Evolutionary conservation across 2,888 invertebrate species (phyloP).

Genomic region (Heliconius cydno): DNA sequence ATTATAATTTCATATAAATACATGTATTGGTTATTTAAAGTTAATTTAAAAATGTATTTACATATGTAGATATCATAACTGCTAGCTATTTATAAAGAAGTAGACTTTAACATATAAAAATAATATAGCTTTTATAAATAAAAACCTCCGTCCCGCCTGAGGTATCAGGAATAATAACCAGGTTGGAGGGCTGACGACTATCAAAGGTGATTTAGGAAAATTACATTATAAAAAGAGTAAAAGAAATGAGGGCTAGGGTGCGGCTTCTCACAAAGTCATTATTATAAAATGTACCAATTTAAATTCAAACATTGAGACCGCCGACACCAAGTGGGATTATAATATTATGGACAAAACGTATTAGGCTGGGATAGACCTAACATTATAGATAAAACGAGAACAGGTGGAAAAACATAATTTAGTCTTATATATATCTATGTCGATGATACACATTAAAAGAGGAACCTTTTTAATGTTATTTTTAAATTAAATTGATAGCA

Average conservation of each 20-base stretch:
- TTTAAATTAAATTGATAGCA: not conserved
- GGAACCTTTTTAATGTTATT: not conserved
- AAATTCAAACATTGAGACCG: slow-evolving; percentile 74
- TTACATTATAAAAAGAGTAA: slow-evolving; percentile 77
- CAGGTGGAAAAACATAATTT: slow-evolving; percentile 34
- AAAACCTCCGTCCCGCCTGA: slow-evolving; percentile 30
- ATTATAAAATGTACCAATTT: slow-evolving; percentile 78
- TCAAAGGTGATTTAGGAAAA: slow-evolving; percentile 77
- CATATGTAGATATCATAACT: not conserved
- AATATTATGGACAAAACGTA: slow-evolving; percentile 51
- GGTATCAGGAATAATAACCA: slow-evolving; percentile 56
- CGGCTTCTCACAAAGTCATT: slow-evolving; percentile 70
- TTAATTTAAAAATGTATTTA: not conserved
- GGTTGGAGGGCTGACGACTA: slow-evolving; percentile 62
- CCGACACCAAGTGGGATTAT: slow-evolving; percentile 57
- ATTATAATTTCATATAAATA: not conserved
- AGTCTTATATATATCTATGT: not conserved
- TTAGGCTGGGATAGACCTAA: slow-evolving; percentile 45
- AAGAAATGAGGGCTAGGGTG: slow-evolving; percentile 64
- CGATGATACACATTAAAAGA: not conserved
- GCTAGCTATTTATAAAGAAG: not conserved
- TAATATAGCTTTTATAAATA: slow-evolving; percentile 10
- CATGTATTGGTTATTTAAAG: not conserved
- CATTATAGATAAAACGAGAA: slow-evolving; percentile 28
- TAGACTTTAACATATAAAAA: not conserved